Base-by-base conservation (phyloP, 2,888 invertebrate species). In the Heliconius erato region DNA sequence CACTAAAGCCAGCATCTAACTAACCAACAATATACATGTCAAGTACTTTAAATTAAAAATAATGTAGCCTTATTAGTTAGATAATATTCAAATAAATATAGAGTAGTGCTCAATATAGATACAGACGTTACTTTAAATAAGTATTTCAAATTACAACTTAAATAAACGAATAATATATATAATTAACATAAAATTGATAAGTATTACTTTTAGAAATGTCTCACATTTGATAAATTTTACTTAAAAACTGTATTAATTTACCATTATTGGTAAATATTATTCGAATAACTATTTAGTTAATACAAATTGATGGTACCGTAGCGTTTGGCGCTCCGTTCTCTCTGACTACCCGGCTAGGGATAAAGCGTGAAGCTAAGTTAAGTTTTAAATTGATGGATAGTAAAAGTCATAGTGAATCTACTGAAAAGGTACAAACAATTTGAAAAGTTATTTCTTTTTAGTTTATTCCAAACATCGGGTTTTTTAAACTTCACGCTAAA, bases 121-220 rank as follows among this genome's bases (percentile, higher is more conserved):
- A 69, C 19, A 19, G 19, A 69, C 7, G 19, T 69, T 35, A 69
- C 5, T 40, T 11, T 1, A 12, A 69, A 23, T 35, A 35, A 35
- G 23, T 35, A 69, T 40, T n/a, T 40, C 11, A 40, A 40, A 71
- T 14, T n/a, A 40, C 71, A n/a, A 71, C n/a, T 40, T 5, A 23
- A 71, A n/a, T 6, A 23, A 69, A 40, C 35, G 3, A 16, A 35
- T 11, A 71, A 63, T n/a, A 3, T 71, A 71, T 5, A 1, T 71
- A 40, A 71, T 40, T 40, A 71, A 40, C 40, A 71, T 40, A 40
- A 40, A 71, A n/a, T 71, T 71, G 40, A 40, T 71, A 71, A 71
- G n/a, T 40, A 40, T n/a, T 71, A 23, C n/a, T 40, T 71, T 12
- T 23, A 40, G 12, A 40, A 71, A 71, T 40, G n/a, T 19, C 2